These are phyloP conservation scores for Eulithis testata DNA, from an alignment of 2,888 invertebrate species.

Conservation along the genomic window DNA sequence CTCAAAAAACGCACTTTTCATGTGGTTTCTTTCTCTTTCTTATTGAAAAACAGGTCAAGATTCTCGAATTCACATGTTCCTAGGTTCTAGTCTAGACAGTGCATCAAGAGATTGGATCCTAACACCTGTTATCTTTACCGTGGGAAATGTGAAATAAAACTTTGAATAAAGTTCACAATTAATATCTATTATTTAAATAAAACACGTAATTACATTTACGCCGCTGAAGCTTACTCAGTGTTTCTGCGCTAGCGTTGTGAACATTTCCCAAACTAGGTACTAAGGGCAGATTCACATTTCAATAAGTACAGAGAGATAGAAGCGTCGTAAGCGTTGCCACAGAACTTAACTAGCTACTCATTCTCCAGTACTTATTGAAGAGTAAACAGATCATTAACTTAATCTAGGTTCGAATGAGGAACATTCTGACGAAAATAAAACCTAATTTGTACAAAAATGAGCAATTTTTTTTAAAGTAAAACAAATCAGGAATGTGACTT, in stretches of 20 bases:
- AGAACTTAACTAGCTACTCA: too few relatives aligned
- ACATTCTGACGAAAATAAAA: conserved; percentile 20
- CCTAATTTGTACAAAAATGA: conserved; percentile 30
- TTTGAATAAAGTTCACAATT: conserved; percentile 49
- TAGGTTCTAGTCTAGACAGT: too few relatives aligned
- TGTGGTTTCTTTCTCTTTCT: too few relatives aligned
- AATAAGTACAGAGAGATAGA: too few relatives aligned
- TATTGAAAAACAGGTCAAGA: too few relatives aligned
- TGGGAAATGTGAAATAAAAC: conserved; percentile 18
- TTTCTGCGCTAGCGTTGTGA: conserved; percentile 62
- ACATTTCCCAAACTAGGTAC: conserved; percentile 25
- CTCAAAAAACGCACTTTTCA: too few relatives aligned
- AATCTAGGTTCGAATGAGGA: conserved; percentile 27
- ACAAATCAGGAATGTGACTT: conserved; percentile 12
- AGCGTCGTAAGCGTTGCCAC: too few relatives aligned
- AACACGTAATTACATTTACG: conserved; percentile 65
- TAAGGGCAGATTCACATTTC: too few relatives aligned
- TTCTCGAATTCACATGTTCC: too few relatives aligned
- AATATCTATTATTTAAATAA: conserved; percentile 72
- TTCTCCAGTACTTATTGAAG: too few relatives aligned
- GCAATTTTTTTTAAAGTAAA: conserved; percentile 18
- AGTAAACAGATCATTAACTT: conserved; percentile 25
- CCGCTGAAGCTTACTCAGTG: conserved; percentile 70
- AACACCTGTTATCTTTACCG: too few relatives aligned
- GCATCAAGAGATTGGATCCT: too few relatives aligned